phyloP scores from a whole-genome alignment of 92 coral and sea anemone species.

The Anthopleura xanthogrammica region DNA sequence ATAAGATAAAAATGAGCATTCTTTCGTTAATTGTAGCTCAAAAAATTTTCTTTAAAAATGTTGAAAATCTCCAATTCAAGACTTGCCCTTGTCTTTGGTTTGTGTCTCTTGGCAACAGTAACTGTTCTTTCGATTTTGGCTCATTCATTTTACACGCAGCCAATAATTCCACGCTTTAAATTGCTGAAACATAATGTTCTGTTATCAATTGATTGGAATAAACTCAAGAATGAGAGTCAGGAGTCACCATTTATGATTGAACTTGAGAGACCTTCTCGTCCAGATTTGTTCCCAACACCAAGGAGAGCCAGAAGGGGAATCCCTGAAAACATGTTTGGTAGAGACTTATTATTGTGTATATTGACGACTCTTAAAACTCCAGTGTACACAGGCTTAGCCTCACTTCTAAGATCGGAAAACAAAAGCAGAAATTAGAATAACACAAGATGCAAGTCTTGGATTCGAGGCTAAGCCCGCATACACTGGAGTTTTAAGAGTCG shows the following conservation, averaged over 20 bases:
- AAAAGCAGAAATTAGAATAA: too few species aligned
- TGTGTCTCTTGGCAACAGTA: background rate
- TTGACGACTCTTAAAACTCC: background rate
- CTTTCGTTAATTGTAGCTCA: background rate
- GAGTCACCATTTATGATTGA: slow-evolving; percentile 40
- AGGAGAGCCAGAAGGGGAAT: slow-evolving; percentile 50
- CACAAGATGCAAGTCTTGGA: too few species aligned
- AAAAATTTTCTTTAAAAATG: background rate
- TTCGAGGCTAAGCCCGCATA: too few species aligned
- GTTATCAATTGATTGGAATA: slow-evolving; percentile 10
- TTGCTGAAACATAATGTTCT: background rate
- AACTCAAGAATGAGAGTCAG: slow-evolving; percentile 8
- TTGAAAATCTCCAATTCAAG: background rate
- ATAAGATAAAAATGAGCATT: background rate
- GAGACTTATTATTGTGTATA: background rate
- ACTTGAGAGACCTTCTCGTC: slow-evolving; percentile 53
- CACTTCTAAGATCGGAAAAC: too few species aligned
- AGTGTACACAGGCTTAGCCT: too few species aligned
- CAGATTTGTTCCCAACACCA: slow-evolving; percentile 68
- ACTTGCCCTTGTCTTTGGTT: slow-evolving; percentile 19
- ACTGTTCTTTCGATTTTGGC: background rate
- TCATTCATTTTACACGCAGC: background rate
- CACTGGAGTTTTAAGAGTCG: too few species aligned
- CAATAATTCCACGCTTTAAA: background rate
- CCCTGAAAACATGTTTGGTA: slow-evolving; percentile 62